Evolutionary conservation across 1,140 invertebrate genomes (phyloP).

Genomic region (Drosophila subpulchrella): DNA sequence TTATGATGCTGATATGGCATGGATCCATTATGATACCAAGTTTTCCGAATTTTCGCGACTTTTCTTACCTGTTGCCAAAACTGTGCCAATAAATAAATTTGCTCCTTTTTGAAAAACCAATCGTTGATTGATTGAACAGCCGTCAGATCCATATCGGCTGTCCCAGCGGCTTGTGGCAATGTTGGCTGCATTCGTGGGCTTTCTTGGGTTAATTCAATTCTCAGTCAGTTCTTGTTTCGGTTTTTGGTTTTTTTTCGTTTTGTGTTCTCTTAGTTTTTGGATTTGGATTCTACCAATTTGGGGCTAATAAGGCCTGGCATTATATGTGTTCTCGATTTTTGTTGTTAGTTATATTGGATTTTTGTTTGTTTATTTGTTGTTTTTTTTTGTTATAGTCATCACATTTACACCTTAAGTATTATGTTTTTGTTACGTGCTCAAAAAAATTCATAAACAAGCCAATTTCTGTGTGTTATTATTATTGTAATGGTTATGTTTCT

Average conservation of each 20-base stretch:
- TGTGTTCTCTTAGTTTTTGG: not conserved
- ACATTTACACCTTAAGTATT: constrained; percentile 37
- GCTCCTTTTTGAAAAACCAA: constrained; percentile 97
- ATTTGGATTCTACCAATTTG: constrained; percentile 15
- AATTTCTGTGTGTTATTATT: constrained; percentile 34
- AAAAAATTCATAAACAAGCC: constrained; percentile 70
- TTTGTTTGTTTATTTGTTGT: constrained; percentile 4
- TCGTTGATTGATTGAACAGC: constrained; percentile 95
- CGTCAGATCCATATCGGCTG: constrained; percentile 91
- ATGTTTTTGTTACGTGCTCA: constrained; percentile 66
- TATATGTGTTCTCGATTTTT: not conserved
- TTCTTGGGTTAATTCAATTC: constrained; percentile 39
- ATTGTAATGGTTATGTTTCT: constrained; percentile 6
- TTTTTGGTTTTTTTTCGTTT: not conserved
- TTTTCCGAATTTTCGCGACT: not conserved
- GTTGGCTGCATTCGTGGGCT: constrained; percentile 89
- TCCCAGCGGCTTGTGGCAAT: constrained; percentile 86
- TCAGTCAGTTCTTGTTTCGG: constrained; percentile 5
- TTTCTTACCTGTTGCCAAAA: constrained; percentile 96
- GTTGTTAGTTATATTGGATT: constrained; percentile 4
- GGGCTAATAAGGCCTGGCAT: constrained; percentile 21
- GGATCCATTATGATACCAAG: not conserved
- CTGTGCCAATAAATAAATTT: constrained; percentile 95
- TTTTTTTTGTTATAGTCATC: constrained; percentile 23
- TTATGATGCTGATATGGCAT: no score